Percentiles rank a stretch among this genome's conserved stretches.
Evolutionary conservation across 2,113 vertebrate species (phyloP).

Genomic region (Ageneiosus marmoratus): DNA sequence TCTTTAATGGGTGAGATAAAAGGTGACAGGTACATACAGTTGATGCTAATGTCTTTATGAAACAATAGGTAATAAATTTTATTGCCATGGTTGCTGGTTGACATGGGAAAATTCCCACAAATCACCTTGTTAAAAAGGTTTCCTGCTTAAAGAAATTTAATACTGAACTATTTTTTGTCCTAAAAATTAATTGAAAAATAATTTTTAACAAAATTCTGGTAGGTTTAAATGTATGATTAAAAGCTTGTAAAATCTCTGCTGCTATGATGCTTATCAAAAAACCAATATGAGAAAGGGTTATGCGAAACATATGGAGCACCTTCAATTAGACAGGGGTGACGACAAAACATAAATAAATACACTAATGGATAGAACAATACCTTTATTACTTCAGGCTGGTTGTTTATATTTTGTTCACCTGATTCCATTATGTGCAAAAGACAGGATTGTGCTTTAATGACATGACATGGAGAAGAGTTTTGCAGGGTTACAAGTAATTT

Average conservation of each 20-base stretch:
- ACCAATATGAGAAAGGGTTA: not conserved
- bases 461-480: not conserved
- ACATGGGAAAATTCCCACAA: not conserved
- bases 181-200: not conserved
- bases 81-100: not conserved
- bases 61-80: not conserved
- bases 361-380: not conserved
- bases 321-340: not conserved
- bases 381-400: not conserved
- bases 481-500: not conserved
- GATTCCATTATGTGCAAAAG: not conserved
- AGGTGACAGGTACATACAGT: not conserved
- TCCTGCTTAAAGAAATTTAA: not conserved
- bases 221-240: not conserved
- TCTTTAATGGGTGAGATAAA: not conserved
- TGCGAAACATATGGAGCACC: not conserved
- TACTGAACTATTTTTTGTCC: not conserved
- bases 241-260: not conserved
- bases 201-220: not conserved
- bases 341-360: not conserved
- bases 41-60: not conserved
- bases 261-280: not conserved
- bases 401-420: not conserved
- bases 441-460: not conserved
- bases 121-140: not conserved